Base-by-base conservation (phyloP, 1,140 invertebrate species). In the Wiebesia pumilae region DNA sequence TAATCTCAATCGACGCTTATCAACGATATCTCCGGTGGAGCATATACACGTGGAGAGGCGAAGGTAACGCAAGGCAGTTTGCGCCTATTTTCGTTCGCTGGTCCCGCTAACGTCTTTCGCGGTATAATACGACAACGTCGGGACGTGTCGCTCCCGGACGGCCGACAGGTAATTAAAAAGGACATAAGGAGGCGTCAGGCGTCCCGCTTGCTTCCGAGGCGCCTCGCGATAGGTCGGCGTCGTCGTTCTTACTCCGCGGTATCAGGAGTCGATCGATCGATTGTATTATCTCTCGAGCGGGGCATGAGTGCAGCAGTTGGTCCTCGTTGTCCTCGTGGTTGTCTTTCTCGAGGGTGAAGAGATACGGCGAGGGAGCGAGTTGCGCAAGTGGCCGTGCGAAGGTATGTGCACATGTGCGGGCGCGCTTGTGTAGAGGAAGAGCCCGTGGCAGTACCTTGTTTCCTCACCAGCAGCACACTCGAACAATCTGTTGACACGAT, bases 111-210 rank as follows among this genome's bases (percentile, higher is more conserved):
- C 51, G 51, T 54, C 51, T 54, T 16, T 21, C 16, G 51, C 51
- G 51, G 51, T 54, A 38, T 47, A 81, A 81, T 81, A 38, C 54
- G 54, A 65, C 79, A 71, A n/a, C 83, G 83, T 38, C 82, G 82
- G 12, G 38, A n/a, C 38, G 54, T 78, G 54, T 73, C 67, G 47
- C 30, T 43, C n/a, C 47, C 33, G 27, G 24, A 21, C 3, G 81
- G 30, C 10, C 79, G 89, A 89, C 89, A 90, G 89, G 88, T 89
- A 90, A 90, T 90, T 90, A 90, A 90, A 89, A 88, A 85, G 82
- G 89, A 90, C 88, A 83, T 89, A 88, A 71, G 84, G 81, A 85
- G 87, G 85, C 86, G 89, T 87, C 88, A 24, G 19, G n/a, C 4
- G 43, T 7, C 43, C 12, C 43, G 43, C 30, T 77, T 30, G 51